A percentile compares a stretch with the other conserved stretches of the same genome.
These are phyloP conservation scores for Ips nitidus DNA, from an alignment of 1,140 invertebrate species.

Conservation along the genomic window DNA sequence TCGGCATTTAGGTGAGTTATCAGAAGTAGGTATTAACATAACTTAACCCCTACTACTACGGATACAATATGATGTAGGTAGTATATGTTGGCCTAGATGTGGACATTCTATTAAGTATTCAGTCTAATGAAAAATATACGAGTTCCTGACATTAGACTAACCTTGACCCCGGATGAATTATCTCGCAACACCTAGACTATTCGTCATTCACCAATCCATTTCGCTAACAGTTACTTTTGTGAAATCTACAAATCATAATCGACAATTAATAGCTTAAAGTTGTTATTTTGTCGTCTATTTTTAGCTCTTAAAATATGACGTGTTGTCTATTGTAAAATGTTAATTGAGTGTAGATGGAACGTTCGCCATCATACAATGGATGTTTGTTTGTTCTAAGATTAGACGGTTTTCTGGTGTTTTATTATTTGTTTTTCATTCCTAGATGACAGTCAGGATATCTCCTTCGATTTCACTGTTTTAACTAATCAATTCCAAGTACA, in stretches of 20 bases:
- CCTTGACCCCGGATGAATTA: conserved; percentile 23
- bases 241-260: conserved; percentile 25
- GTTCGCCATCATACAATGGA: background rate
- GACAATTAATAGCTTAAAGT: conserved; percentile 30
- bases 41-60: too few relatives aligned
- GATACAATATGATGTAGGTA: too few relatives aligned
- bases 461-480: too few relatives aligned
- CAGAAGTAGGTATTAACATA: too few relatives aligned
- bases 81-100: too few relatives aligned
- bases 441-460: too few relatives aligned
- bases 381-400: background rate
- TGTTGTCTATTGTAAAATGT: conserved; percentile 6
- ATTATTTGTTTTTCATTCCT: too few relatives aligned
- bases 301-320: conserved; percentile 20
- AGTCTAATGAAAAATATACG: background rate
- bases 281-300: conserved; percentile 26
- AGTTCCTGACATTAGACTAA: conserved; percentile 16
- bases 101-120: too few relatives aligned
- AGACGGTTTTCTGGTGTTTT: background rate
- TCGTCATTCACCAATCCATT: conserved; percentile 21
- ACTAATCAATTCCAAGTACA: too few relatives aligned
- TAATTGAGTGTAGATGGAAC: conserved; percentile 9
- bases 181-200: conserved; percentile 23
- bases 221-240: conserved; percentile 18
- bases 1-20: too few relatives aligned